Conservation (phyloP, 92 coral and sea anemone species). For the Diadumene lineata region DNA sequence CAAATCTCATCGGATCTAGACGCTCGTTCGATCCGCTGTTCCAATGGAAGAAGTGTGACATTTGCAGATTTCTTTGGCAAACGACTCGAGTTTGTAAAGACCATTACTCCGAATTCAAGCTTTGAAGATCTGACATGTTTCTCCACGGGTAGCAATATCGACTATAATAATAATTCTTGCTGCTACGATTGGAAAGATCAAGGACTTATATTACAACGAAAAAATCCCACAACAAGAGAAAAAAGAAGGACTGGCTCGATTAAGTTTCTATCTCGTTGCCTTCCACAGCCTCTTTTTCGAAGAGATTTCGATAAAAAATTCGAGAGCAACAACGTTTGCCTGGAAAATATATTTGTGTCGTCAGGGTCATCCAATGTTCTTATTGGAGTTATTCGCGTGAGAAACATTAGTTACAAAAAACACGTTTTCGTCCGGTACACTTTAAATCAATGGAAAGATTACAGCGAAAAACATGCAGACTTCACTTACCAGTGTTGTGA, state of each 20-base stretch:
- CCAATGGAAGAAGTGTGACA: slow-evolving; percentile 20
- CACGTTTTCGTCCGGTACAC: slow-evolving; percentile 29
- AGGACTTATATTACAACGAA: background rate
- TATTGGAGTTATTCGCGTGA: slow-evolving; percentile 33
- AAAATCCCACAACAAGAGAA: background rate
- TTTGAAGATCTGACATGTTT: slow-evolving; percentile 14
- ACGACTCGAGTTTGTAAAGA: slow-evolving; percentile 30
- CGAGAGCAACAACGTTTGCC: slow-evolving; percentile 27
- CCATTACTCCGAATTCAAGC: slow-evolving; percentile 38
- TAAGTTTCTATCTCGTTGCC: slow-evolving; percentile 12
- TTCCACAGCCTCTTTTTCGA: slow-evolving; percentile 50
- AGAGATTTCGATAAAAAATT: slow-evolving; percentile 30
- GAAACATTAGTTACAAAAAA: slow-evolving; percentile 32
- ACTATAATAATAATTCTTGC: background rate
- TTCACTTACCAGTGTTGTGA: slow-evolving; percentile 25
- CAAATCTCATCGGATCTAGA: background rate
- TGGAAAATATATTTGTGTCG: slow-evolving; percentile 43
- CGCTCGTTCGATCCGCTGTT: background rate
- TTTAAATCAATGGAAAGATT: slow-evolving; percentile 19
- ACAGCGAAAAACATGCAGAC: slow-evolving; percentile 13
- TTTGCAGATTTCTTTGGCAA: slow-evolving; percentile 40
- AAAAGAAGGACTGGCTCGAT: background rate
- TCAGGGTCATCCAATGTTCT: slow-evolving; percentile 37
- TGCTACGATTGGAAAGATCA: background rate
- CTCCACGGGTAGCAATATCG: background rate